Percentiles rank a stretch among this genome's conserved stretches.
Conservation (phyloP, 2,888 invertebrate genomes). For the Creontiades dilutus region DNA sequence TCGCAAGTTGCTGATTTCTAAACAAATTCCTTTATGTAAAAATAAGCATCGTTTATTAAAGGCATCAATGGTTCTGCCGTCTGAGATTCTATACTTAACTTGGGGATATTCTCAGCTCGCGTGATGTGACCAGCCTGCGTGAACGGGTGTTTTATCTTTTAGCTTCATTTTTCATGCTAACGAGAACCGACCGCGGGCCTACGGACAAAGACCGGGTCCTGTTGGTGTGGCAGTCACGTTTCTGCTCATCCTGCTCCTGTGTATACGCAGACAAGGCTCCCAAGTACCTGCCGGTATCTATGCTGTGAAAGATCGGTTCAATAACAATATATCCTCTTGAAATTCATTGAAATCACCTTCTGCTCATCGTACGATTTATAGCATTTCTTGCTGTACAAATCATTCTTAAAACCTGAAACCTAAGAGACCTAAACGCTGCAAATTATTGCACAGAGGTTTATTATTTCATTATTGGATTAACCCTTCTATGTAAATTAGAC, state of each 20-base stretch:
- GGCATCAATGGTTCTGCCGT: background rate
- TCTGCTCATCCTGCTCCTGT: slow-evolving; percentile 50
- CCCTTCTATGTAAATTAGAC: too few species aligned
- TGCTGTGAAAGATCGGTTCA: background rate
- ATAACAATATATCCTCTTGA: too few species aligned
- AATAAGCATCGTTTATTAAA: background rate
- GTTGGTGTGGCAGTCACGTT: slow-evolving; percentile 53
- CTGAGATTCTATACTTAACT: too few species aligned
- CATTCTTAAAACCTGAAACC: too few species aligned
- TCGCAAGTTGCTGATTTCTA: too few species aligned
- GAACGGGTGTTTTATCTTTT: slow-evolving; percentile 32
- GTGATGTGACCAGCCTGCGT: slow-evolving; percentile 23
- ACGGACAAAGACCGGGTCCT: slow-evolving; percentile 29
- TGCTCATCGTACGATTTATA: background rate
- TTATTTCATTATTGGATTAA: too few species aligned
- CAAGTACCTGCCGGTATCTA: slow-evolving; percentile 18
- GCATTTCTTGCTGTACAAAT: too few species aligned
- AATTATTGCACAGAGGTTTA: too few species aligned
- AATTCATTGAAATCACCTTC: too few species aligned
- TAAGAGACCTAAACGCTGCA: too few species aligned
- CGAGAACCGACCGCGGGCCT: slow-evolving; percentile 27
- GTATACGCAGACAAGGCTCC: slow-evolving; percentile 24
- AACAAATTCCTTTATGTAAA: too few species aligned
- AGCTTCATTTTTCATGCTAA: slow-evolving; percentile 45
- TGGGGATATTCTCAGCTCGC: background rate